Evolutionary conservation across 1,140 invertebrate species (phyloP), one percentile per base, ranked within the genome.

Genomic region (Macrobrachium nipponense): DNA sequence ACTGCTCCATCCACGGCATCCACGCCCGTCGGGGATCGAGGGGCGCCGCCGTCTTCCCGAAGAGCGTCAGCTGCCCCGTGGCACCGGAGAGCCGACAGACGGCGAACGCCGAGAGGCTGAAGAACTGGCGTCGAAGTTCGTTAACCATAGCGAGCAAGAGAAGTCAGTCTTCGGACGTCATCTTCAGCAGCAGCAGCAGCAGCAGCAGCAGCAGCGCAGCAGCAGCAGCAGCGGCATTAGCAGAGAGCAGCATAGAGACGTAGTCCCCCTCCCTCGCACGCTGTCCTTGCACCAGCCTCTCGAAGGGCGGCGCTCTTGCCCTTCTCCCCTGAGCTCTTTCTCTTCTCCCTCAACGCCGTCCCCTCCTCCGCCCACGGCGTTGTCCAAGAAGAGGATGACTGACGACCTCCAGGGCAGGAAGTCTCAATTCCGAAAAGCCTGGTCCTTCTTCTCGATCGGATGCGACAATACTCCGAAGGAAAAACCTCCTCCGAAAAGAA

Each of bases 61-160:
- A 86, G 62, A 86, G 83, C 58, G 23, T 61, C 23, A 86, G 83
- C n/a, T 86, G 76, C 23, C 77, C 83, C 3, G 59, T 68, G 64
- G 23, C 83, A 17, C 23, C 61, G 15, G 43, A 64, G 5, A 23
- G 60, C 12, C 58, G 83, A 17, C 83, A 86, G 59, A 86, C 17
- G 18, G 68, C 73, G n/a, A 62, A 58, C 36, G 83, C 43, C 11
- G 83, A 86, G 83, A 51, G 83, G 58, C 68, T 86, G 12, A 86
- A 86, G 58, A 86, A 86, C 83, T 86, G 83, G 83, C 83, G 77
- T 27, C 83, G 83, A 8, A 86, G 80, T 36, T 86, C 83, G 5
- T 27, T 86, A 27, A 86, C 83, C 44, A 51, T 86, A 8, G 73
- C 66, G 2, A 20, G 68, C 0, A n/a, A 59, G 27, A n/a, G 6